Percentiles rank a stretch among this genome's conserved stretches.
phyloP scores from a whole-genome alignment of 2,113 vertebrate genomes.

The Sinocyclocheilus maitianheensis region DNA sequence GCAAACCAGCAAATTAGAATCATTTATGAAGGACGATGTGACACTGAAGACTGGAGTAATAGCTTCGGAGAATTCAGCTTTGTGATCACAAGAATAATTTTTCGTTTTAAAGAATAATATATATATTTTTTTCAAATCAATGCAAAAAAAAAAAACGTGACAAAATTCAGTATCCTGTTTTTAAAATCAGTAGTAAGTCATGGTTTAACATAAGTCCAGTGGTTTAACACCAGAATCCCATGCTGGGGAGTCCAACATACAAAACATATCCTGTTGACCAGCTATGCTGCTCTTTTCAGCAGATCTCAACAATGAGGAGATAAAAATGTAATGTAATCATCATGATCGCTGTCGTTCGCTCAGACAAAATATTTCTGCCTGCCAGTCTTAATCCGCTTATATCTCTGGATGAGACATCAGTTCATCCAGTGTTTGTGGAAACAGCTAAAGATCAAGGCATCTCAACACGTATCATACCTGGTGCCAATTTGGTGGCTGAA shows the following conservation, averaged over 20 bases:
- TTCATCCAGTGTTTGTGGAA: conserved; percentile 18
- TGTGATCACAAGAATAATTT: too few relatives aligned
- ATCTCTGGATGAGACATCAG: neutral
- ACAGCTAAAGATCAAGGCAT: conserved; percentile 1
- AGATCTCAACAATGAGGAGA: neutral
- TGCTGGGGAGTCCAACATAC: neutral
- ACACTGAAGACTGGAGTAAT: too few relatives aligned
- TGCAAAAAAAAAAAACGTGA: too few relatives aligned
- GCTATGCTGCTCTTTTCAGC: neutral
- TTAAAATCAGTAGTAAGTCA: too few relatives aligned
- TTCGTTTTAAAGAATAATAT: too few relatives aligned
- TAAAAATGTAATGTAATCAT: neutral
- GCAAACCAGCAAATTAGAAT: too few relatives aligned
- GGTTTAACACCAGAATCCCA: neutral
- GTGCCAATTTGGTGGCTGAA: neutral
- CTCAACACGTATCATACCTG: neutral
- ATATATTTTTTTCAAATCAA: too few relatives aligned
- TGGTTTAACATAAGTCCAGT: too few relatives aligned
- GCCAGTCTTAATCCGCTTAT: neutral
- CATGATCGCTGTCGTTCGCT: neutral
- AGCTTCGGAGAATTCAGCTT: too few relatives aligned
- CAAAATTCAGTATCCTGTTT: too few relatives aligned
- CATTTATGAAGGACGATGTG: too few relatives aligned
- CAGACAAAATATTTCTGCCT: conserved; percentile 10
- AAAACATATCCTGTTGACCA: neutral